Evolutionary conservation across 2,888 invertebrate species (phyloP), one percentile per base, ranked within the genome.

Genomic region (Chorisops tibialis): DNA sequence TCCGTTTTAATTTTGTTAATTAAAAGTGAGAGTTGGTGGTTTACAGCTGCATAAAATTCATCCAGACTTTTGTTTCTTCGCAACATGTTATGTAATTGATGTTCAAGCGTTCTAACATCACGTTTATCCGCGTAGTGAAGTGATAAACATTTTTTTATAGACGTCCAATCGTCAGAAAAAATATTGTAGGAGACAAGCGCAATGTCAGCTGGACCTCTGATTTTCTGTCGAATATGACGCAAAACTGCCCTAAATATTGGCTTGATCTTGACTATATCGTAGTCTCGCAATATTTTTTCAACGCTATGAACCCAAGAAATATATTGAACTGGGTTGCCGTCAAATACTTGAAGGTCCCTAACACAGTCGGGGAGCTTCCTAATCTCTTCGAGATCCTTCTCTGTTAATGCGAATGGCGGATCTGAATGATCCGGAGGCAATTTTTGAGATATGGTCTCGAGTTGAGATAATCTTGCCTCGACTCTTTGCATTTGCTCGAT

Each of bases 271-370:
- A 39, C 54, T 16, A 39, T 41, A n/a, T 54, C 16, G 35, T 54
- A 54, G 14, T 54, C 41, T 18, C 21, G 6, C 3, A 54, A 22
- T 24, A 54, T 54, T 9, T 38, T 41, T 14, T 54, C 41, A n/a
- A 54, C 41, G 16, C 43, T 54, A 21, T 54, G 54, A 22, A 54
- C 43, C 54, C 54, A 54, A 3, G 54, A 54, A n/a, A 54, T n/a
- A 41, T 39, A 54, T 14, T 54, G 21, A 3, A 41, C 19, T 4
- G 54, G 41, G 24, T 41, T 37, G 7, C 35, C 37, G 12, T 50
- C 50, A 50, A 50, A 50, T 14, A 19, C n/a, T n/a, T 47, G 47
- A 11, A 50, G 16, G 11, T 50, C 18, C 19, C 30, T 50, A 4
- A 50, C 35, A 14, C 12, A 39, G 39, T 58, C 62, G 1, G 56